Conservation (phyloP, 2,888 invertebrate genomes). For the Allolobophora icterica region DNA sequence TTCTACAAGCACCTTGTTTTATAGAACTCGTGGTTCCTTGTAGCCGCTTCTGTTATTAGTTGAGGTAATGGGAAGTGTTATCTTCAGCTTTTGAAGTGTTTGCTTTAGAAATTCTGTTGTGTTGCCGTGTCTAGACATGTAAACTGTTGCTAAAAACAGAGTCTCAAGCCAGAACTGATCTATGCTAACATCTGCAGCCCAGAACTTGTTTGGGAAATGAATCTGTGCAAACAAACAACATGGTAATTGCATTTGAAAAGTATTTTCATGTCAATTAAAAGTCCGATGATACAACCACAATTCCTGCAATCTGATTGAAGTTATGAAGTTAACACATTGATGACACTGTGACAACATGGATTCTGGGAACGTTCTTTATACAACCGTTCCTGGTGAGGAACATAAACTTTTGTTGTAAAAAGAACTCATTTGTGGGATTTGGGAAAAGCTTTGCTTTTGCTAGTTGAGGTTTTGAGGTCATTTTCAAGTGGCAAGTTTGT, state of each 20-base stretch:
- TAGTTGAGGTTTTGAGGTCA: neutral
- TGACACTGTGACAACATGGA: too few species aligned
- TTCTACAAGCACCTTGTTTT: neutral
- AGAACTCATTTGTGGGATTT: neutral
- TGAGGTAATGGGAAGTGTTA: neutral
- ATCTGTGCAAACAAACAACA: neutral
- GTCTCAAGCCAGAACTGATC: too few species aligned
- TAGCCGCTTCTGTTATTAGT: neutral
- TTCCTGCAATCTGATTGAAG: neutral
- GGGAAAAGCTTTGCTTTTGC: neutral
- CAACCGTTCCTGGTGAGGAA: neutral
- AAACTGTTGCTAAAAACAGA: neutral
- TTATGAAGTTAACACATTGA: neutral
- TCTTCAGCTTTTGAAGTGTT: slow-evolving; percentile 4
- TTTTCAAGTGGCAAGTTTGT: slow-evolving; percentile 14
- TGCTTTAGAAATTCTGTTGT: neutral
- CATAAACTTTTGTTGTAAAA: neutral
- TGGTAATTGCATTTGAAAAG: neutral
- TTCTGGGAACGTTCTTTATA: neutral
- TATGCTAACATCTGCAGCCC: neutral
- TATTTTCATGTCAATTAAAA: neutral
- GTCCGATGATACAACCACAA: neutral
- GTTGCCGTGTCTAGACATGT: neutral
- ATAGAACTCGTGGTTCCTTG: neutral
- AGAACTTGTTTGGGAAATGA: neutral